These are phyloP conservation scores for Gymnothorax javanicus DNA, from an alignment of 2,797 vertebrate genomes.

Conservation along the genomic window DNA sequence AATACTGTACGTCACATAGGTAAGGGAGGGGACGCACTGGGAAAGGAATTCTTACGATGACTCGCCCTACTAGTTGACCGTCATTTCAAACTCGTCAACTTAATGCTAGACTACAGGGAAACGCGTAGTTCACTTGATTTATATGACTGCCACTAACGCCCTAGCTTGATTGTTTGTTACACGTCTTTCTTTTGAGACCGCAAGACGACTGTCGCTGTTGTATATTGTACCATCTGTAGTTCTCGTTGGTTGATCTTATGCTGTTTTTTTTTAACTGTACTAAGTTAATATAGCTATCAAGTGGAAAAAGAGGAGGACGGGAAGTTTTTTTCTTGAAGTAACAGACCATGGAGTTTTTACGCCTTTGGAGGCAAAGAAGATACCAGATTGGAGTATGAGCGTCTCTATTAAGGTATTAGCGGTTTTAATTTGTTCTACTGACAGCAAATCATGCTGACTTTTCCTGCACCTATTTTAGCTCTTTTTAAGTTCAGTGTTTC, in stretches of 20 bases:
- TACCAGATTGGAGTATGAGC: constrained; percentile 16
- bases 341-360: constrained; percentile 15
- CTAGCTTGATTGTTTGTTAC: background rate
- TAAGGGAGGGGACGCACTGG: constrained; percentile 23
- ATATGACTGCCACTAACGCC: background rate
- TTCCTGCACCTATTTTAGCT: background rate
- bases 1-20: constrained; percentile 33
- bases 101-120: background rate
- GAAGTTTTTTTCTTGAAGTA: constrained; percentile 4
- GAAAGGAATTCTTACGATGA: constrained; percentile 24
- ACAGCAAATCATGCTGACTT: background rate
- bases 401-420: constrained; percentile 8
- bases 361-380: constrained; percentile 14
- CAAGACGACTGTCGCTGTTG: background rate
- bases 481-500: background rate
- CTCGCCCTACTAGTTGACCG: constrained; percentile 22
- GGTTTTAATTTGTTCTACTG: background rate
- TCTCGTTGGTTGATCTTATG: background rate
- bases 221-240: background rate
- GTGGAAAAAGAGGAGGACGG: background rate
- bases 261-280: background rate
- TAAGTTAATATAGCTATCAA: background rate
- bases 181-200: background rate
- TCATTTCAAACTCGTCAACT: constrained; percentile 29
- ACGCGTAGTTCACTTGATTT: constrained; percentile 6